Evolutionary conservation across 1,140 invertebrate genomes (phyloP), one percentile per base, ranked within the genome.

Genomic region (Drosophila pectinifera): DNA sequence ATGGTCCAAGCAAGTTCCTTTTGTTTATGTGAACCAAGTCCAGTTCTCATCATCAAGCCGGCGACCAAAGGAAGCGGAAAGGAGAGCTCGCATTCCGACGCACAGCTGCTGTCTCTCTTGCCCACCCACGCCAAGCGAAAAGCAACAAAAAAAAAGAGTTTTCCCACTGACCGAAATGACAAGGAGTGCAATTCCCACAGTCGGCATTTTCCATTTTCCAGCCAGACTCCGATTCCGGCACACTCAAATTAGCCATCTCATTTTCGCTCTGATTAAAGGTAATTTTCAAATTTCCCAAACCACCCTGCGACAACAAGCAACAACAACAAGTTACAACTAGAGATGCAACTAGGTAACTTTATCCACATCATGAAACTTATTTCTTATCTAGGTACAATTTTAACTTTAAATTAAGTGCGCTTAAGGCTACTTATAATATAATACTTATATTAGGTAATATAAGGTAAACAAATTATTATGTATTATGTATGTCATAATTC

Each of bases 211-310:
- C 67, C 64, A 64, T 82, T 82, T 81, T 77, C 80, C 80, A 57
- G 67, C 63, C 36, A 67, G 55, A 62, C 59, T 51, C 63, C 73
- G 24, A 75, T 76, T 67, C 62, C 63, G 59, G 54, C 72, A 76
- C 42, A 77, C 58, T 57, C 65, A 68, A 86, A 86, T 86, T 88
- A 88, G 58, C 62, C 75, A 78, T 75, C 83, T 88, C 79, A 88
- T 83, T 88, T 88, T 88, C 83, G 84, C 85, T 73, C 86, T 90
- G 88, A 90, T 90, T 90, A 86, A 90, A 82, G 68, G 82, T 73
- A 90, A 90, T 90, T 90, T 90, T 88, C 82, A 57, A 90, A 90
- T 82, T 90, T 85, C 78, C 80, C 64, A 69, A 69, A 68, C 53
- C 51, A 54, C 65, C 73, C 73, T 80, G 85, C 78, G 80, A 89